phyloP scores from a whole-genome alignment of 2,113 vertebrate genomes.

The Channa argus region DNA sequence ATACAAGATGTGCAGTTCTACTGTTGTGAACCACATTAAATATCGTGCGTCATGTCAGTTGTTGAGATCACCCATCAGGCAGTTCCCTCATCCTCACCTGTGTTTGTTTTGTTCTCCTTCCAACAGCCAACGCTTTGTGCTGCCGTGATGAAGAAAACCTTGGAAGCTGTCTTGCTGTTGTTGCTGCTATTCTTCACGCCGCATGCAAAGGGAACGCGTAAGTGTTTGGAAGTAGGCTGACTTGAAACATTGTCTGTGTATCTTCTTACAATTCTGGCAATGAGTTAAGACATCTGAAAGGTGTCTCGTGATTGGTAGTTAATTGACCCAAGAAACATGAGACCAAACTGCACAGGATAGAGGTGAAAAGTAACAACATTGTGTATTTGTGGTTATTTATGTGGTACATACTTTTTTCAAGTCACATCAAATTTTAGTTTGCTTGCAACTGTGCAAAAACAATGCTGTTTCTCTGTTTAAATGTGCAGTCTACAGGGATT shows the following conservation, averaged over 20 bases:
- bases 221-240: constrained; percentile 26
- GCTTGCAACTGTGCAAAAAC: no score
- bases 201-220: constrained; percentile 51
- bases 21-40: background rate
- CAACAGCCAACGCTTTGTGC: constrained; percentile 37
- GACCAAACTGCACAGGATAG: constrained; percentile 1
- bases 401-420: background rate
- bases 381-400: background rate
- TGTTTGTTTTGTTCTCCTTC: constrained; percentile 21
- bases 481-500: no score
- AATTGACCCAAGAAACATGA: constrained; percentile 10
- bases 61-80: background rate
- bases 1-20: background rate
- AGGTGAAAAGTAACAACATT: background rate
- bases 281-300: background rate
- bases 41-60: background rate
- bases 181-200: constrained; percentile 42
- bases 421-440: no score
- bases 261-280: constrained; percentile 5
- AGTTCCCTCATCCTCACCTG: background rate
- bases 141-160: constrained; percentile 63
- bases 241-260: background rate
- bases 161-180: constrained; percentile 38
- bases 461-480: no score
- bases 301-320: background rate